Percentiles rank a stretch among this genome's conserved stretches.
Evolutionary conservation across 2,797 vertebrate genomes (phyloP).

Genomic region (Gambelia wislizenii): DNA sequence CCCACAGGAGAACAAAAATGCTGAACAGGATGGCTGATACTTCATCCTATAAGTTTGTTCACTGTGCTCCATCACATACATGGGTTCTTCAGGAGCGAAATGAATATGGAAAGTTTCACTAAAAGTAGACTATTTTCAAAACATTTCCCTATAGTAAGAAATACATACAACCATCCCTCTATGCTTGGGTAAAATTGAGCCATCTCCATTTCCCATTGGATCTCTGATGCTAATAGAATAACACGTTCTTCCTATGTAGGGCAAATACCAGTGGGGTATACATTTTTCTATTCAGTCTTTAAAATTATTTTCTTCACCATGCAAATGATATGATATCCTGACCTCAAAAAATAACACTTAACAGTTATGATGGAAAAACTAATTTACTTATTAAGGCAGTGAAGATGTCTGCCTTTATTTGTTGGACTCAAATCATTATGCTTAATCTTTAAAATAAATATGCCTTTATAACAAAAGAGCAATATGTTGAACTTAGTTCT

Average conservation of each 20-base stretch:
- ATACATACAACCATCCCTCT: neutral
- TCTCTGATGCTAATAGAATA: constrained; percentile 19
- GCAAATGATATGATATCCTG: neutral
- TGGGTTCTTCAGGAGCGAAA: neutral
- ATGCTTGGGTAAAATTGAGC: neutral
- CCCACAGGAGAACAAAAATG: neutral
- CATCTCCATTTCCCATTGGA: neutral
- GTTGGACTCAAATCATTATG: constrained; percentile 33
- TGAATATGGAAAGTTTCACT: neutral
- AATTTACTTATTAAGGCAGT: constrained; percentile 47
- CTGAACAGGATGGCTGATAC: neutral
- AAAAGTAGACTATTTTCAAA: neutral
- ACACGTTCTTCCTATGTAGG: constrained; percentile 13
- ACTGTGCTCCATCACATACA: neutral
- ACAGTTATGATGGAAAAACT: neutral
- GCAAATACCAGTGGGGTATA: neutral
- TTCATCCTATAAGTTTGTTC: neutral
- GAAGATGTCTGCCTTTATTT: constrained; percentile 40
- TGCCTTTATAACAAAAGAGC: constrained; percentile 29
- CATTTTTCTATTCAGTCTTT: constrained; percentile 1
- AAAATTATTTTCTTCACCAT: neutral
- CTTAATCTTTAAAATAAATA: constrained; percentile 47
- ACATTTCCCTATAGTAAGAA: neutral
- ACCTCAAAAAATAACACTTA: constrained; percentile 11
- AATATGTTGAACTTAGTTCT: neutral